A percentile compares a stretch with the other conserved stretches of the same genome.
These are phyloP conservation scores for Drymonia ruficornis DNA, from an alignment of 2,888 invertebrate genomes.

Conservation along the genomic window DNA sequence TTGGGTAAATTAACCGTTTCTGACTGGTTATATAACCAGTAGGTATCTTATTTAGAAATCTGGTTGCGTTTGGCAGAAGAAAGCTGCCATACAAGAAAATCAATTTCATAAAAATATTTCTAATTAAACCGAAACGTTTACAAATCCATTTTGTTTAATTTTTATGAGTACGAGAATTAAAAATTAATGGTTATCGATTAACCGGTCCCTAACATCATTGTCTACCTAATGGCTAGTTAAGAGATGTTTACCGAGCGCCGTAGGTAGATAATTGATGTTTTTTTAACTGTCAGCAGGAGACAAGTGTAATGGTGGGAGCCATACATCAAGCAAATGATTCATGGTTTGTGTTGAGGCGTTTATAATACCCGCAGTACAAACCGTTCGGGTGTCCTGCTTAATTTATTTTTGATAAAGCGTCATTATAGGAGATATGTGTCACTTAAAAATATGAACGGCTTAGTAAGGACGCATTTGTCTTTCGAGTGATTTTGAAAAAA, in stretches of 20 bases:
- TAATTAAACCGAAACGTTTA: constrained; percentile 7
- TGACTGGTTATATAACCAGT: neutral
- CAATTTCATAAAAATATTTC: neutral
- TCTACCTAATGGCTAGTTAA: constrained; percentile 46
- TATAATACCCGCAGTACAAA: constrained; percentile 26
- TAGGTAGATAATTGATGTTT: constrained; percentile 59
- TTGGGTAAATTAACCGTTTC: too few relatives aligned
- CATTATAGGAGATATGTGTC: constrained; percentile 19
- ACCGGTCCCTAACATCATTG: constrained; percentile 40
- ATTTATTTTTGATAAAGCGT: constrained; percentile 27
- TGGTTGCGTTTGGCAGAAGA: neutral
- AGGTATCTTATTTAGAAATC: neutral
- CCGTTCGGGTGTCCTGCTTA: constrained; percentile 22
- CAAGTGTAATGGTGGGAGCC: constrained; percentile 46
- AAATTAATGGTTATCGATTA: constrained; percentile 43
- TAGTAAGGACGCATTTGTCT: neutral
- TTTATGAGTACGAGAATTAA: constrained; percentile 38
- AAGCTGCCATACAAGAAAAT: neutral
- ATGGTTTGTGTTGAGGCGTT: constrained; percentile 31
- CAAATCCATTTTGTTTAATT: constrained; percentile 36
- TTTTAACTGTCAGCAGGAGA: constrained; percentile 54
- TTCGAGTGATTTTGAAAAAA: neutral
- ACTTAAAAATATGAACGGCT: constrained; percentile 8
- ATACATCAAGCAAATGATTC: constrained; percentile 52
- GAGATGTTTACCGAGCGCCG: constrained; percentile 43